Evolutionary conservation across 2,113 vertebrate genomes (phyloP).

Genomic region (Plecotus auritus): DNA sequence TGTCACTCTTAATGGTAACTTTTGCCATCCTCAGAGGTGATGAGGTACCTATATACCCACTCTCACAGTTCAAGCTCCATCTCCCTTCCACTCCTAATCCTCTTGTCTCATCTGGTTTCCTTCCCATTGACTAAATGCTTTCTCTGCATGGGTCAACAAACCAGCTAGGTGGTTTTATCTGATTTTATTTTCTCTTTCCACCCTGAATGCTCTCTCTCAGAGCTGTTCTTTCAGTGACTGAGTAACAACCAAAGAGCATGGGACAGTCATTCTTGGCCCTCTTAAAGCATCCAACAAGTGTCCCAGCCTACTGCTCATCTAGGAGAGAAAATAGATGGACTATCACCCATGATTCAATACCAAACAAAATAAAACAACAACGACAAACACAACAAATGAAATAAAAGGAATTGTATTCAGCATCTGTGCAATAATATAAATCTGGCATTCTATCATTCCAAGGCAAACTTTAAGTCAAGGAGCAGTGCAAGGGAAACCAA

Average conservation of each 20-base stretch:
- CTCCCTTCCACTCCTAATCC: not conserved
- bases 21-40: not conserved
- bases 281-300: not conserved
- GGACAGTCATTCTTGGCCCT: not conserved
- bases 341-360: not conserved
- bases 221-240: not conserved
- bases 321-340: not conserved
- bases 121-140: not conserved
- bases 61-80: not conserved
- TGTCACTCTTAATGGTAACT: not conserved
- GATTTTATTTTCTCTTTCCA: not conserved
- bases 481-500: not conserved
- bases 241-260: not conserved
- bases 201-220: not conserved
- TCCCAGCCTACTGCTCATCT: not conserved
- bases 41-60: not conserved
- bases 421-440: not conserved
- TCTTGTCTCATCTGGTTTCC: not conserved
- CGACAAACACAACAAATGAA: not conserved
- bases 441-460: not conserved
- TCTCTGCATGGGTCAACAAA: not conserved
- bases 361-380: not conserved
- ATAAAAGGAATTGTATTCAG: not conserved
- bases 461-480: not conserved
- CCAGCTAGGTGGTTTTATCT: not conserved